Conservation (phyloP, 2,888 invertebrate genomes). For the Lagria hirta region DNA sequence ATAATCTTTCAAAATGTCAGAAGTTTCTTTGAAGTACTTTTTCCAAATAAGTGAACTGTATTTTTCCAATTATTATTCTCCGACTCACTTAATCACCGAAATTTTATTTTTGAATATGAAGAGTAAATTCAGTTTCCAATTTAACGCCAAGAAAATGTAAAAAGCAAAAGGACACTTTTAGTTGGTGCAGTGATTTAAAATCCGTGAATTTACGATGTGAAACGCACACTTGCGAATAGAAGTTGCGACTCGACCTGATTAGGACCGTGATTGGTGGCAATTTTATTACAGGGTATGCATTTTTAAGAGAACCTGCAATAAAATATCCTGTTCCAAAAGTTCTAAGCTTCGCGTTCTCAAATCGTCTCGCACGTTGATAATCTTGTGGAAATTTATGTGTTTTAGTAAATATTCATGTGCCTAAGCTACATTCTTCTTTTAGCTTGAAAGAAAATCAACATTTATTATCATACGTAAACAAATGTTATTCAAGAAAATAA, state of each 20-base stretch:
- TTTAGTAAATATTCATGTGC: conserved; percentile 31
- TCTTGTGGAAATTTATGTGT: conserved; percentile 28
- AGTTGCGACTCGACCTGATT: conserved; percentile 20
- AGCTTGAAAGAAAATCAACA: too few relatives aligned
- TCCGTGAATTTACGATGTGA: conserved; percentile 18
- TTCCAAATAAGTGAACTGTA: too few relatives aligned
- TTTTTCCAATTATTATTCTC: too few relatives aligned
- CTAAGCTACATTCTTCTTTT: conserved; percentile 12
- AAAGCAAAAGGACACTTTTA: too few relatives aligned
- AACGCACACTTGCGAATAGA: conserved; percentile 17
- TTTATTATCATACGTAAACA: too few relatives aligned
- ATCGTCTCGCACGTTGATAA: conserved; percentile 28
- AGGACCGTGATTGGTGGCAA: conserved; percentile 21
- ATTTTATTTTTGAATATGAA: too few relatives aligned
- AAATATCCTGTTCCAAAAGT: conserved; percentile 30
- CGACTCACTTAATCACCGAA: too few relatives aligned
- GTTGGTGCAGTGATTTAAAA: conserved; percentile 20
- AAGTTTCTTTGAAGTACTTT: too few relatives aligned
- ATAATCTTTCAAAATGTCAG: too few relatives aligned
- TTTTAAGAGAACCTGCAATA: conserved; percentile 24
- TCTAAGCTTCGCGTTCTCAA: conserved; percentile 29
- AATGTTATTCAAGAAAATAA: too few relatives aligned
- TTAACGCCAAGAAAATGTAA: too few relatives aligned
- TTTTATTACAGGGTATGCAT: conserved; percentile 19
- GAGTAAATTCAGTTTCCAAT: too few relatives aligned